Conservation (phyloP, 2,888 invertebrate genomes). For the Octonoba sinensis region DNA sequence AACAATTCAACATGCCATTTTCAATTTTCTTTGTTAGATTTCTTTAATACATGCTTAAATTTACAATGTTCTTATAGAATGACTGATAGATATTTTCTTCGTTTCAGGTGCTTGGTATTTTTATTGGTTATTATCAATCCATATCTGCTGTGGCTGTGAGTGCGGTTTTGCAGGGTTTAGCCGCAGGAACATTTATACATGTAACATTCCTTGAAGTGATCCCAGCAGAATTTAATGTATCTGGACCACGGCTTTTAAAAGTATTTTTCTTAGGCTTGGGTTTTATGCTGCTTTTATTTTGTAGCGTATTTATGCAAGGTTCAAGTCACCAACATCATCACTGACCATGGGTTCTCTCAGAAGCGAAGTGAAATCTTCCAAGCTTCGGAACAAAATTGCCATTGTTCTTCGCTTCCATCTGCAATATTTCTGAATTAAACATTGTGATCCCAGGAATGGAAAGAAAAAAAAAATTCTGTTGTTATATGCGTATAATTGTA, state of each 20-base stretch:
- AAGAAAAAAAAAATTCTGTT: no score
- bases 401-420: no score
- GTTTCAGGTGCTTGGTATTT: conserved; percentile 63
- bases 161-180: conserved; percentile 68
- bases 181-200: conserved; percentile 70
- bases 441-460: no score
- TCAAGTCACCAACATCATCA: conserved; percentile 5
- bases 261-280: conserved; percentile 68
- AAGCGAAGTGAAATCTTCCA: no score
- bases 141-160: conserved; percentile 66
- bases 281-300: conserved; percentile 63
- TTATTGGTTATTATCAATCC: conserved; percentile 65
- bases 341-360: no score
- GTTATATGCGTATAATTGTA: no score
- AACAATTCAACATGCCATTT: no score
- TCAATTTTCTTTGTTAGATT: no score
- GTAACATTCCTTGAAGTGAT: conserved; percentile 69
- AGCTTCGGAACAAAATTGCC: no score
- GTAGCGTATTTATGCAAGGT: conserved; percentile 43
- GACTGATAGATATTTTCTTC: neutral
- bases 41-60: no score
- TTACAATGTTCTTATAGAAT: neutral
- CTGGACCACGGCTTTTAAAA: conserved; percentile 65
- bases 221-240: conserved; percentile 66
- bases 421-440: no score